Conservation (phyloP, 2,797 vertebrate species). For the Margarornis squamiger region DNA sequence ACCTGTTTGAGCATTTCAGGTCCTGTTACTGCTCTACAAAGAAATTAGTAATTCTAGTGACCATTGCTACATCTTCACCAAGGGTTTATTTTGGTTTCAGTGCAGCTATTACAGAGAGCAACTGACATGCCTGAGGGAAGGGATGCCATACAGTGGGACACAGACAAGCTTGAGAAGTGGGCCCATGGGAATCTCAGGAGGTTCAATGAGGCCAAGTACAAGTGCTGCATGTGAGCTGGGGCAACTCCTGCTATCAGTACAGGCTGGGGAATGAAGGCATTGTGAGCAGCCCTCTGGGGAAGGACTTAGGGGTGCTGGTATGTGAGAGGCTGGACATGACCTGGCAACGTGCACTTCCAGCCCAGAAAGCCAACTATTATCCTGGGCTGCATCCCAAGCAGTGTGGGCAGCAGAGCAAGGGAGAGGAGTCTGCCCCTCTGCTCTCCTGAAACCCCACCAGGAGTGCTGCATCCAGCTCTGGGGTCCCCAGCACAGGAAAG, state of each 20-base stretch:
- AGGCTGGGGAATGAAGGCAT: neutral
- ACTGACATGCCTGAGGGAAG: neutral
- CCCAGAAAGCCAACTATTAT: neutral
- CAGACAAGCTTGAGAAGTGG: neutral
- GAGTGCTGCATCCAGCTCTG: neutral
- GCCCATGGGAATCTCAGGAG: neutral
- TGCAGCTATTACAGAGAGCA: neutral
- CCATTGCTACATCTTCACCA: neutral
- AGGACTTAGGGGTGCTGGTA: neutral
- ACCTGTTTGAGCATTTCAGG: neutral
- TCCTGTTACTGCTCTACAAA: neutral
- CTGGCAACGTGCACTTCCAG: neutral
- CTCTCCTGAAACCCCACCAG: neutral
- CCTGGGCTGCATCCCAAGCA: neutral
- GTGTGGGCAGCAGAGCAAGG: neutral
- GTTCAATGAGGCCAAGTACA: neutral
- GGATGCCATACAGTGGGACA: neutral
- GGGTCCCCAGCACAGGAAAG: neutral
- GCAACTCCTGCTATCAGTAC: neutral
- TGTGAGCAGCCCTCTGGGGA: neutral
- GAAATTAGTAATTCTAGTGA: neutral
- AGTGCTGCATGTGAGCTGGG: neutral
- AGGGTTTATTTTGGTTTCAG: neutral
- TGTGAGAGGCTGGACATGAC: neutral
- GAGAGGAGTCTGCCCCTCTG: neutral